phyloP scores from a whole-genome alignment of 2,113 vertebrate species.

The Aythya baeri region DNA sequence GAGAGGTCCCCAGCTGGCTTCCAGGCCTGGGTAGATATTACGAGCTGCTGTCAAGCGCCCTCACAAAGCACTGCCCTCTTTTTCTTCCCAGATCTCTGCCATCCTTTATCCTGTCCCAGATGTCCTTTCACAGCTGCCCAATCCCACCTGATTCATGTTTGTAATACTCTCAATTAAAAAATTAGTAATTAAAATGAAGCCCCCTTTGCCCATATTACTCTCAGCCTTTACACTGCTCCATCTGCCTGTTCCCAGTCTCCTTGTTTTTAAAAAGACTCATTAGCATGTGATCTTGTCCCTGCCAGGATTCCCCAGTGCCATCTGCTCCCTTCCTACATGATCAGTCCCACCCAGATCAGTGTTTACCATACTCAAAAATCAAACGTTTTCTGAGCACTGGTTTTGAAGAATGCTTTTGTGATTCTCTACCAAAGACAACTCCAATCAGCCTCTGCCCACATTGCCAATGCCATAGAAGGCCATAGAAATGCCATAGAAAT shows the following conservation, averaged over 20 bases:
- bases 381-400: neutral
- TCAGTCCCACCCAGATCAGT: neutral
- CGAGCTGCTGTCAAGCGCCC: fast-evolving
- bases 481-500: neutral
- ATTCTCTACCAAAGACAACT: neutral
- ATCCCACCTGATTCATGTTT: conserved; percentile 41
- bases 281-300: conserved; percentile 42
- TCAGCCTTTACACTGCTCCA: conserved; percentile 32
- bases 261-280: conserved; percentile 45
- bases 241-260: conserved; percentile 43
- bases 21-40: neutral
- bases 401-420: neutral
- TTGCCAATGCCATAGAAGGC: neutral
- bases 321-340: conserved; percentile 48
- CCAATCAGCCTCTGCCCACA: neutral
- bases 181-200: conserved; percentile 63
- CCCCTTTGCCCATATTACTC: conserved; percentile 16
- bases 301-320: conserved; percentile 53
- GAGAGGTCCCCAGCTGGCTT: conserved; percentile 8
- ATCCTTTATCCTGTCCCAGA: conserved; percentile 39
- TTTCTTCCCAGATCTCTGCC: conserved; percentile 10
- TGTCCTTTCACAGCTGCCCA: conserved; percentile 40
- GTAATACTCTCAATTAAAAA: conserved; percentile 49
- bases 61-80: neutral
- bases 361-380: neutral